Base-by-base conservation (phyloP, 2,888 invertebrate species). In the Aspidapion aeneum region DNA sequence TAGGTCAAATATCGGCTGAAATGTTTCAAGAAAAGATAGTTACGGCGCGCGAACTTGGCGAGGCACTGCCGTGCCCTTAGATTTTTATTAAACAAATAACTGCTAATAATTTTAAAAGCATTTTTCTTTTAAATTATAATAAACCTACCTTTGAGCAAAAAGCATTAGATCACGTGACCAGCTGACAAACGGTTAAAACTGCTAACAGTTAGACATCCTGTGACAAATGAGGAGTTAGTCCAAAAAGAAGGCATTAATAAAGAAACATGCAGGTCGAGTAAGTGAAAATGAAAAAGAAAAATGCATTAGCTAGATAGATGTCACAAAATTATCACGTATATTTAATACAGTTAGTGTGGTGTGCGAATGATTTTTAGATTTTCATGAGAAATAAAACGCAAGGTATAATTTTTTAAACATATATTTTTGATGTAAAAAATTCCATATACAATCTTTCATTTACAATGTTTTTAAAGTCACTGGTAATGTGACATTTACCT, bases 401-500 rank as follows among this genome's bases (percentile, higher is more conserved):
- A 58, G 21, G 18, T 51, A 56, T 54, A 5, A 54, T 59, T 22
- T 54, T 60, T 62, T 60, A 55, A 58, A 54, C 35, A 12, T 58
- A 58, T 62, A 62, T 62, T 58, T 21, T 55, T 18, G 50, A 19
- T 35, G 18, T 55, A n/a, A 16, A 7, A 1, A 52, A 48, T 55
- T 52, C 35, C 22, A 60, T 12, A 55, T 12, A 18, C 5, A 18
- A 52, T 35, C 49, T 55, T 22, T 20, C 5, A 16, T 17, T 18
- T 35, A 55, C 21, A 17, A 20, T 55, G 19, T 48, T 52, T 52
- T 5, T 5, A 5, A 19, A 73, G 78, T 79, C 80, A 79, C 80
- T 71, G 68, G 74, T 60, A 68, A 68, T 78, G 79, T 79, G 80
- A 80, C 80, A 80, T 79, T 75, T 79, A 79, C 79, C 80, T 79